These are phyloP conservation scores for Thalassophryne amazonica DNA, from an alignment of 2,797 vertebrate species.

Conservation along the genomic window DNA sequence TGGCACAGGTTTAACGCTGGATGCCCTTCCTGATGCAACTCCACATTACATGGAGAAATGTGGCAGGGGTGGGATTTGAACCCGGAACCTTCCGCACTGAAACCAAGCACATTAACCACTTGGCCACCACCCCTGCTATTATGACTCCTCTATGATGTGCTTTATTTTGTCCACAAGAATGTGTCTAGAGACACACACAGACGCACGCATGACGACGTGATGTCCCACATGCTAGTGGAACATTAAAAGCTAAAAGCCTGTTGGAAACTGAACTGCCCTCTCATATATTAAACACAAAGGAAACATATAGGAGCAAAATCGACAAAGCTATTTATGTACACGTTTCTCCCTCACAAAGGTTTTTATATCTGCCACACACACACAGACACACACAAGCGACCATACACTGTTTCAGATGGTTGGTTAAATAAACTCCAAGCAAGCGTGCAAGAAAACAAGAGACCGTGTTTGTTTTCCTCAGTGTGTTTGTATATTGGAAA, in stretches of 20 bases:
- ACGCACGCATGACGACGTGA: too few species aligned
- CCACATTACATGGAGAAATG: too few species aligned
- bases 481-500: not conserved
- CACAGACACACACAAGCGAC: slow-evolving; percentile 34
- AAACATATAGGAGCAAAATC: slow-evolving; percentile 8
- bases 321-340: not conserved
- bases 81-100: too few species aligned
- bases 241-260: slow-evolving; percentile 14
- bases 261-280: slow-evolving; percentile 4
- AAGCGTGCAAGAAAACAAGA: not conserved
- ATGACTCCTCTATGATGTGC: too few species aligned
- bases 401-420: slow-evolving; percentile 27
- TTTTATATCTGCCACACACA: not conserved
- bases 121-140: too few species aligned
- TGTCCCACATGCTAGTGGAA: too few species aligned
- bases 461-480: slow-evolving; percentile 17
- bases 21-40: too few species aligned
- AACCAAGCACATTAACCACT: too few species aligned
- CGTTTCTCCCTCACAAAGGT: not conserved
- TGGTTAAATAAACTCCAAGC: slow-evolving; percentile 24
- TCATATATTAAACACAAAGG: slow-evolving; percentile 3
- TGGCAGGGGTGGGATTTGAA: too few species aligned
- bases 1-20: too few species aligned
- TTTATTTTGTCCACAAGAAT: too few species aligned
- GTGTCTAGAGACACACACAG: too few species aligned